Conservation (phyloP, 2,113 vertebrate genomes). For the Scalopus aquaticus region DNA sequence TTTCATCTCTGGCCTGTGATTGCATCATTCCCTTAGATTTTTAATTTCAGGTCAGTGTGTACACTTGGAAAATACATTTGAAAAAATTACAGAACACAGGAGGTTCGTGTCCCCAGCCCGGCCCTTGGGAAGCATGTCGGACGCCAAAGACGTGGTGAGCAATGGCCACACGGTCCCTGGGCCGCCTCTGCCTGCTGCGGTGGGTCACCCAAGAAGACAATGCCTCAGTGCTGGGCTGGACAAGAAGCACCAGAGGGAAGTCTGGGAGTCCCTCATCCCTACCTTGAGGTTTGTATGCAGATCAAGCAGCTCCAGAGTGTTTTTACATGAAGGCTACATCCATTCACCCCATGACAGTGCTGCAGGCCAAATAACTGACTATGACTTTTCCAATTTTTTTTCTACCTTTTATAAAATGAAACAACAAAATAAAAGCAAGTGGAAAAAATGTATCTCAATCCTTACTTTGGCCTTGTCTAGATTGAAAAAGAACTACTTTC, state of each 20-base stretch:
- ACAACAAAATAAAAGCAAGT: conserved; percentile 76
- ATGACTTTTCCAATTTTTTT: conserved; percentile 72
- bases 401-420: conserved; percentile 77
- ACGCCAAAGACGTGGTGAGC: background rate
- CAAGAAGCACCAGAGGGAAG: conserved; percentile 24
- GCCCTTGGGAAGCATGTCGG: background rate
- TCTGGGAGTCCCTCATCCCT: conserved; percentile 76
- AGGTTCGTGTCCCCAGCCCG: conserved; percentile 45
- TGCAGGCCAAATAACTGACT: conserved; percentile 78
- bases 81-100: background rate
- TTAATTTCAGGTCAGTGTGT: background rate
- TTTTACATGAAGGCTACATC: conserved; percentile 81
- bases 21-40: background rate
- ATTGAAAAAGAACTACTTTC: conserved; percentile 72
- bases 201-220: background rate
- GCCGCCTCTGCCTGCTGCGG: background rate
- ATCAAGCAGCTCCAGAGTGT: conserved; percentile 72
- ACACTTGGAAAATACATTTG: background rate
- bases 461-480: conserved; percentile 66
- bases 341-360: conserved; percentile 78
- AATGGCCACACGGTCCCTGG: background rate
- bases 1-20: background rate
- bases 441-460: conserved; percentile 58
- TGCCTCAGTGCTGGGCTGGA: background rate
- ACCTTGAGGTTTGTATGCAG: conserved; percentile 76